Evolutionary conservation across 2,888 invertebrate genomes (phyloP).

Genomic region (Tigriopus californicus): DNA sequence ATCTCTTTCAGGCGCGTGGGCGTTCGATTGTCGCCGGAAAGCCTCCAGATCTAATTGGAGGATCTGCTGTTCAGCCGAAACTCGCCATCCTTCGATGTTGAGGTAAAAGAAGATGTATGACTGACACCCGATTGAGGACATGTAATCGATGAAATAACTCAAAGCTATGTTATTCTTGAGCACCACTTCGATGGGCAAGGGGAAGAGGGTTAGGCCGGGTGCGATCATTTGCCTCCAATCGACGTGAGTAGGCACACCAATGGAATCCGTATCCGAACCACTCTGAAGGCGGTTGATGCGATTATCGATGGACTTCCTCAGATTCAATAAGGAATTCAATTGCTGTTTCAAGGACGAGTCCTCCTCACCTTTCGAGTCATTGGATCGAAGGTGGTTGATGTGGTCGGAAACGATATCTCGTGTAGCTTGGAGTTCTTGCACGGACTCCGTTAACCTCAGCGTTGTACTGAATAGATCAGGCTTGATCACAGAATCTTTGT

Average conservation of each 20-base stretch:
- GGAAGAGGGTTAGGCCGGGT: conserved; percentile 32
- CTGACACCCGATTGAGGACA: conserved; percentile 47
- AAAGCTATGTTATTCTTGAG: conserved; percentile 56
- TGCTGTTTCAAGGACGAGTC: conserved; percentile 65
- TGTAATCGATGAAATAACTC: conserved; percentile 55
- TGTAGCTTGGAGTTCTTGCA: conserved; percentile 12
- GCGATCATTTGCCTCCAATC: conserved; percentile 27
- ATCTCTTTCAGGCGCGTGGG: neutral
- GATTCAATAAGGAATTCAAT: conserved; percentile 58
- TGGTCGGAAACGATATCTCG: conserved; percentile 5
- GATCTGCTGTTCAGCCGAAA: conserved; percentile 42
- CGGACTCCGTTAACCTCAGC: conserved; percentile 4
- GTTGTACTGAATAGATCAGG: conserved; percentile 3
- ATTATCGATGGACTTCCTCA: conserved; percentile 53
- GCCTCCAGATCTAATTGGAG: too few species aligned
- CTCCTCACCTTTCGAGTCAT: conserved; percentile 67
- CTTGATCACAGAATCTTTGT: conserved; percentile 32
- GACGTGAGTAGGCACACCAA: conserved; percentile 22
- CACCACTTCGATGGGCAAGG: conserved; percentile 48
- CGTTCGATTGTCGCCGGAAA: too few species aligned
- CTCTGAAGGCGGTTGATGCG: conserved; percentile 35
- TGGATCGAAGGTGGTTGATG: conserved; percentile 21
- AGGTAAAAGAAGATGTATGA: conserved; percentile 55
- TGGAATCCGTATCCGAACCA: conserved; percentile 29
- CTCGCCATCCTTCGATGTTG: conserved; percentile 53